A percentile compares a stretch with the other conserved stretches of the same genome.
These are phyloP conservation scores for Grantiella picta DNA, from an alignment of 2,113 vertebrate genomes.

Conservation along the genomic window DNA sequence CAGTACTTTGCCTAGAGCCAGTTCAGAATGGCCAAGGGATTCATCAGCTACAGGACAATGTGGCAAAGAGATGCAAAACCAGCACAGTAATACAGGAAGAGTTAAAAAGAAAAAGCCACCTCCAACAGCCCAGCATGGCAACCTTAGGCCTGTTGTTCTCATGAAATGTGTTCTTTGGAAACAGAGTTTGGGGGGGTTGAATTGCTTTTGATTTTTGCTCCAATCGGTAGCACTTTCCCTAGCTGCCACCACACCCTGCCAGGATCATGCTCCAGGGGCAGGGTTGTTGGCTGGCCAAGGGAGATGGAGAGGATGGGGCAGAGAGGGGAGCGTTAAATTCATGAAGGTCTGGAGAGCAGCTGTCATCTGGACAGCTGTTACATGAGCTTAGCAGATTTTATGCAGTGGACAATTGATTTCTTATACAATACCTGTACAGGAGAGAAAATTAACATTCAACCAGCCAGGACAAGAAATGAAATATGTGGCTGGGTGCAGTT, in stretches of 20 bases:
- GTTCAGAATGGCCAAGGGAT: not conserved
- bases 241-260: not conserved
- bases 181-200: not conserved
- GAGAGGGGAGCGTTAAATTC: not conserved
- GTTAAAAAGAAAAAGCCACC: not conserved
- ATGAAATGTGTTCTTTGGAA: not conserved
- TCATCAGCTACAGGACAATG: not conserved
- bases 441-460: conserved; percentile 42
- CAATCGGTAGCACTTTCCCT: not conserved
- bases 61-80: not conserved
- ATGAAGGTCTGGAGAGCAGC: not conserved
- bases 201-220: not conserved
- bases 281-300: not conserved
- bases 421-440: not conserved
- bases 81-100: not conserved
- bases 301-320: not conserved
- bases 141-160: not conserved
- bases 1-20: not conserved
- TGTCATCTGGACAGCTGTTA: not conserved
- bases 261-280: not conserved
- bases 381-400: not conserved
- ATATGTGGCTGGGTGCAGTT: not conserved
- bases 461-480: conserved; percentile 42
- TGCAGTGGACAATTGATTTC: conserved; percentile 16
- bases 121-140: not conserved